Evolutionary conservation across 2,888 invertebrate genomes (phyloP).

Genomic region (Stenodema calcarata): DNA sequence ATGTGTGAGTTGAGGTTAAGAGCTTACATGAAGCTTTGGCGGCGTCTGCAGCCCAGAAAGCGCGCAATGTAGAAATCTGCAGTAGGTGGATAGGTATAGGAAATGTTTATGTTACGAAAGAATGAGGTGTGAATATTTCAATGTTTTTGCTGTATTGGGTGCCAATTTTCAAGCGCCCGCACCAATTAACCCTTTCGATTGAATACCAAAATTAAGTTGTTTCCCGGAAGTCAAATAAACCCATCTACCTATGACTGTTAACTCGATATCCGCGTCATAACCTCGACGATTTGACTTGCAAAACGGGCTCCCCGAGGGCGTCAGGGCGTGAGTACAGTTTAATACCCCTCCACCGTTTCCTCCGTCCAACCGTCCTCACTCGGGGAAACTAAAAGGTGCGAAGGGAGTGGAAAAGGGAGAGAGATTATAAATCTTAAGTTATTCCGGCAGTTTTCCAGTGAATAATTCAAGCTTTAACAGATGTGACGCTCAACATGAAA

Average conservation of each 20-base stretch:
- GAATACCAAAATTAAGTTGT: neutral
- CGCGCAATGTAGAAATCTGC: no score
- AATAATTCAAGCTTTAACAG: conserved; percentile 53
- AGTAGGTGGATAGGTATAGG: no score
- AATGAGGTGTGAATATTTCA: no score
- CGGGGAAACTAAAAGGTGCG: neutral
- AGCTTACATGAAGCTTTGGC: no score
- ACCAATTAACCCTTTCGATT: no score
- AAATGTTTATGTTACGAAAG: no score
- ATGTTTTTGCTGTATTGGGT: no score
- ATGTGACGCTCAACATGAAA: conserved; percentile 41
- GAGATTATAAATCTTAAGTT: conserved; percentile 56
- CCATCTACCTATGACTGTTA: neutral
- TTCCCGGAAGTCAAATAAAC: neutral
- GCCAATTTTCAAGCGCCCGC: no score
- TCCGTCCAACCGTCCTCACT: neutral
- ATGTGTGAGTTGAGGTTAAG: no score
- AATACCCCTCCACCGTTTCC: neutral
- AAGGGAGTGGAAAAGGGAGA: conserved; percentile 1
- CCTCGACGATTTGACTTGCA: conserved; percentile 49
- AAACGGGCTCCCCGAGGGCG: conserved; percentile 6
- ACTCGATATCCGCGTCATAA: neutral
- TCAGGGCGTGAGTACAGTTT: neutral
- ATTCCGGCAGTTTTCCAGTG: conserved; percentile 55
- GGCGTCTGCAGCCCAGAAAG: no score